Base-by-base conservation (phyloP, 2,113 vertebrate genomes). In the Lycocorax pyrrhopterus region DNA sequence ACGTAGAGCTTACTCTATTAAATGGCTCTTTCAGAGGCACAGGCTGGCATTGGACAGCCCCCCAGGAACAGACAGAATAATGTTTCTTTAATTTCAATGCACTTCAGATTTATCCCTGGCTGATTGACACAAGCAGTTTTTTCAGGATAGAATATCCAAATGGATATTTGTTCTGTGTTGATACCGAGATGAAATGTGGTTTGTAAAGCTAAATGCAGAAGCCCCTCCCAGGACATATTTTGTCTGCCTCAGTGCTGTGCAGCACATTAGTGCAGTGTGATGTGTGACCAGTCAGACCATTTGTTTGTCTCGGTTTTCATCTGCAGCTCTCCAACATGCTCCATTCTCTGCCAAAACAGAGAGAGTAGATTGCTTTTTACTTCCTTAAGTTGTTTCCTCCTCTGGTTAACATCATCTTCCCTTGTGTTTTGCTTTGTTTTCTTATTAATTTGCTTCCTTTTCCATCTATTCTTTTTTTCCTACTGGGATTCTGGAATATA, bases 301-400 rank as follows among this genome's bases (percentile, higher is more conserved):
- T 67, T 27, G 7, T 69, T 86, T 55, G 46, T 89, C 78, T 94
- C 2, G 0, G 3, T 84, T 92, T 90, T 73, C 63, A 41, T 73
- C 85, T 82, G 53, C 71, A 59, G 33, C 52, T 46, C 44, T 88
- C 43, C 43, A 77, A 2, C 8, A 1, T 30, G 37, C 63, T 89
- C 82, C 35, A 51, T 80, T 79, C 74, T 51, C 52, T 84, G 59
- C 82, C 75, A 75, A 86, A 93, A 68, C 3, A 44, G 67, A 63
- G 68, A 93, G 84, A 81, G 35, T 29, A 71, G 76, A 86, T 81
- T 55, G 47, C 68, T 75, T 95, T 89, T 88, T 49, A 77, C 56
- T 89, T 95, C 86, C 93, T 47, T 51, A 71, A 87, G n/a, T 74
- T 0, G 0, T 92, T 94, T 95, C 73, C 68, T 90, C 72, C 44